phyloP scores from a whole-genome alignment of 2,113 vertebrate genomes.

The Trinectes maculatus region DNA sequence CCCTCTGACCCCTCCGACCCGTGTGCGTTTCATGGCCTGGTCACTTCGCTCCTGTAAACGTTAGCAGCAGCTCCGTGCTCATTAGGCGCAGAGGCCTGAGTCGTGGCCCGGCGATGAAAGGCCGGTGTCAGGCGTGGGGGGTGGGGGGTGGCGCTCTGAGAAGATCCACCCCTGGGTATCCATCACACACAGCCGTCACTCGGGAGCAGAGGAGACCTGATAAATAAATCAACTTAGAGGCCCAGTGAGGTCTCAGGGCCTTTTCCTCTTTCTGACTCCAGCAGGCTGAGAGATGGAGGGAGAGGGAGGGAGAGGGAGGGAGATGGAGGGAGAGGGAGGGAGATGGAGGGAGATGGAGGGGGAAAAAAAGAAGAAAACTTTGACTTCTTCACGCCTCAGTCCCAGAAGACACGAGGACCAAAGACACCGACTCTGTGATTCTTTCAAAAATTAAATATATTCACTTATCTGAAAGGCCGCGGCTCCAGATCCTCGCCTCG shows the following conservation, averaged over 20 bases:
- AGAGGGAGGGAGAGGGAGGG: constrained; percentile 39
- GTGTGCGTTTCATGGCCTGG: constrained; percentile 55
- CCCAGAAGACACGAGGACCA: constrained; percentile 82
- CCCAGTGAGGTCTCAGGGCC: constrained; percentile 81
- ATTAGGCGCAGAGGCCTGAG: constrained; percentile 65
- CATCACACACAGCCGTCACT: constrained; percentile 78
- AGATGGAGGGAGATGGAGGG: too few relatives aligned
- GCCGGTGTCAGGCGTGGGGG: constrained; percentile 49
- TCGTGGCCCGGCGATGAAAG: constrained; percentile 71
- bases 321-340: constrained; percentile 47
- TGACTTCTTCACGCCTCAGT: constrained; percentile 74
- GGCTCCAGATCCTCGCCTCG: constrained; percentile 80
- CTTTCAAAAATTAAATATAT: constrained; percentile 85
- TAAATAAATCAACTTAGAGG: constrained; percentile 87
- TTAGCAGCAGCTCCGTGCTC: constrained; percentile 50
- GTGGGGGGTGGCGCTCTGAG: constrained; percentile 47
- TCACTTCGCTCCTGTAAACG: constrained; percentile 47
- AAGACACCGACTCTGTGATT: constrained; percentile 83
- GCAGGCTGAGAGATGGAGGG: constrained; percentile 63
- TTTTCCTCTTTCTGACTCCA: constrained; percentile 79
- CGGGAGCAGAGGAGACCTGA: constrained; percentile 78
- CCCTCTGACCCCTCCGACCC: constrained; percentile 48
- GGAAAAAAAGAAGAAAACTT: constrained; percentile 61
- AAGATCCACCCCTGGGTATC: constrained; percentile 81
- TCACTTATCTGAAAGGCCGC: constrained; percentile 83